Conservation (phyloP, 2,888 invertebrate genomes). For the Erebia aethiops region DNA sequence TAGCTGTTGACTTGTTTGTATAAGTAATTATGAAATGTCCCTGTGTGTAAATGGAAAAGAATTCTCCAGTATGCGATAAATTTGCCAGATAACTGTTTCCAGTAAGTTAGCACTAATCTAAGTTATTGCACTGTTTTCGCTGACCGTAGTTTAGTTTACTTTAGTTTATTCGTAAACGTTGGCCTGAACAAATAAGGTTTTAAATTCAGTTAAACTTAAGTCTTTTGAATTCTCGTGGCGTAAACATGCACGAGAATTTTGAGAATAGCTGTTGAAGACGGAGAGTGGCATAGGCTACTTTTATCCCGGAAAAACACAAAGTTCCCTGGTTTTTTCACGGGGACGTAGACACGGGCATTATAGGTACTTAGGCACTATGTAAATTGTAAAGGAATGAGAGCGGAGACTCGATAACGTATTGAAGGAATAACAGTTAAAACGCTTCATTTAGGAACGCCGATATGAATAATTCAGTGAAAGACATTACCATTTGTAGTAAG, state of each 20-base stretch:
- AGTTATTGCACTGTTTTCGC: constrained; percentile 38
- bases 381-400: too few relatives aligned
- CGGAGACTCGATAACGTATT: too few relatives aligned
- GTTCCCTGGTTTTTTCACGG: too few relatives aligned
- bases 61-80: constrained; percentile 31
- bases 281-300: too few relatives aligned
- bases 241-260: constrained; percentile 10
- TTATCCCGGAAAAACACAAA: too few relatives aligned
- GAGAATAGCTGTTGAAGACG: too few relatives aligned
- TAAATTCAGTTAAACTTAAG: constrained; percentile 35
- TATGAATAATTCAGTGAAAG: constrained; percentile 2
- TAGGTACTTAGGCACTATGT: too few relatives aligned
- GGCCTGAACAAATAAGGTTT: constrained; percentile 36
- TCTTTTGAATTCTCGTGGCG: constrained; percentile 21
- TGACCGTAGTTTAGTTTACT: constrained; percentile 7
- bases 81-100: constrained; percentile 33
- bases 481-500: background rate
- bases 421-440: too few relatives aligned
- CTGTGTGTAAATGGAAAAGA: constrained; percentile 8
- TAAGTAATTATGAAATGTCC: background rate
- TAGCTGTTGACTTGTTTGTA: background rate
- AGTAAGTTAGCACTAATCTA: constrained; percentile 22
- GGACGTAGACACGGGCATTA: too few relatives aligned
- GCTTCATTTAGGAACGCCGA: background rate
- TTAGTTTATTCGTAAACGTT: constrained; percentile 23